These are phyloP conservation scores for Octomys mimax DNA, from an alignment of 2,797 vertebrate genomes.

Conservation along the genomic window DNA sequence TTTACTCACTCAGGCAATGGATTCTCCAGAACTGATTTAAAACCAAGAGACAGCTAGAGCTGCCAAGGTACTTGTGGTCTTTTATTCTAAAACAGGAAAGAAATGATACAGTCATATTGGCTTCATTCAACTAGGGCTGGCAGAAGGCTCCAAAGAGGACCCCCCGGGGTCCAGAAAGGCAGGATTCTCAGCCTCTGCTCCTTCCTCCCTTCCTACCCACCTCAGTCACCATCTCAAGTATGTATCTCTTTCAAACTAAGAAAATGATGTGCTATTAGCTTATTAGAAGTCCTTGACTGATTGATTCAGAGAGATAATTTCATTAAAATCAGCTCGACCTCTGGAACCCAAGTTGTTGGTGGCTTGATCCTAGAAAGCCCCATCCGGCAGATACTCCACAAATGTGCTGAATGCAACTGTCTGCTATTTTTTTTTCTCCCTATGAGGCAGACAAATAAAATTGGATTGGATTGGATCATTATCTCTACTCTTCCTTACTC, in stretches of 20 bases:
- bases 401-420: neutral
- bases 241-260: conserved; percentile 52
- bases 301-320: conserved; percentile 51
- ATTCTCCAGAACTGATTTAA: neutral
- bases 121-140: neutral
- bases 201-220: neutral
- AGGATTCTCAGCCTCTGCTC: neutral
- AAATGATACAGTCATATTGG: neutral
- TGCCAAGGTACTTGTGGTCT: neutral
- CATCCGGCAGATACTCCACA: neutral
- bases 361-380: neutral
- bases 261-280: neutral
- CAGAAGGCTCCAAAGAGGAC: neutral
- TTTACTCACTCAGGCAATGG: neutral
- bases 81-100: neutral
- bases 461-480: neutral
- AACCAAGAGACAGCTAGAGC: neutral
- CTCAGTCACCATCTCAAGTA: neutral
- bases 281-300: conserved; percentile 23
- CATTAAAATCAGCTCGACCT: conserved; percentile 4
- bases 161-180: neutral
- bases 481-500: neutral
- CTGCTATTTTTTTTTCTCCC: neutral
- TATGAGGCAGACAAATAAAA: neutral
- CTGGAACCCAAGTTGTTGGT: conserved; percentile 2